These are phyloP conservation scores for Ptyas mucosa DNA, from an alignment of 2,113 vertebrate genomes.

Conservation along the genomic window DNA sequence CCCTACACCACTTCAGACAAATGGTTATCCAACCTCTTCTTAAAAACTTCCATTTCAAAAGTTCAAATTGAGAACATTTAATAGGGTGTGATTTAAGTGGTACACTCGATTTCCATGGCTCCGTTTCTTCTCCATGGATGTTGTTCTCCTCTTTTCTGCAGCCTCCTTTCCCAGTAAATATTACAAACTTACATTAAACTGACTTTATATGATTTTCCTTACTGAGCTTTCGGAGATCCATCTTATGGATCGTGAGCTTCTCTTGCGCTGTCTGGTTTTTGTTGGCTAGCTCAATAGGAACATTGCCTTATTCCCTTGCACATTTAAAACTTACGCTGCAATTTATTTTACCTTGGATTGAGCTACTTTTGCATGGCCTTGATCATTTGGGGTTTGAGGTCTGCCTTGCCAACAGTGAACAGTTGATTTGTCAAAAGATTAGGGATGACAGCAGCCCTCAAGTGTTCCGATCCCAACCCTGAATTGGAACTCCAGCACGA, in stretches of 20 bases:
- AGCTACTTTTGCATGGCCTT: not conserved
- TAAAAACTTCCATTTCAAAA: not conserved
- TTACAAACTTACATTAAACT: not conserved
- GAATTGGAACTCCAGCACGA: not conserved
- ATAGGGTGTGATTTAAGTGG: not conserved
- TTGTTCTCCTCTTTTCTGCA: not conserved
- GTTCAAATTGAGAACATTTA: not conserved
- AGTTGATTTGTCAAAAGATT: slow-evolving; percentile 3
- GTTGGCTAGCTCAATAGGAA: not conserved
- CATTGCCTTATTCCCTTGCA: not conserved
- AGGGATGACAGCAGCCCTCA: not conserved
- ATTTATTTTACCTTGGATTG: not conserved
- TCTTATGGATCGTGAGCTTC: not conserved
- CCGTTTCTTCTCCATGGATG: not conserved
- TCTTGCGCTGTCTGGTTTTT: not conserved
- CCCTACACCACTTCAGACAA: no score
- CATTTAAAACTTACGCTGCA: not conserved
- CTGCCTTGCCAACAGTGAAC: not conserved
- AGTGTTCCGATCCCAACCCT: not conserved
- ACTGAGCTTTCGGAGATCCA: not conserved
- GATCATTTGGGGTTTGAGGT: not conserved
- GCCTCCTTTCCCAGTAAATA: not conserved
- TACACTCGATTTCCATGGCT: not conserved
- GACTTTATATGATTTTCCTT: not conserved
- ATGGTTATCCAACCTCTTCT: no score